Conservation (phyloP, 2,113 vertebrate genomes). For the Pseudopodoces humilis region DNA sequence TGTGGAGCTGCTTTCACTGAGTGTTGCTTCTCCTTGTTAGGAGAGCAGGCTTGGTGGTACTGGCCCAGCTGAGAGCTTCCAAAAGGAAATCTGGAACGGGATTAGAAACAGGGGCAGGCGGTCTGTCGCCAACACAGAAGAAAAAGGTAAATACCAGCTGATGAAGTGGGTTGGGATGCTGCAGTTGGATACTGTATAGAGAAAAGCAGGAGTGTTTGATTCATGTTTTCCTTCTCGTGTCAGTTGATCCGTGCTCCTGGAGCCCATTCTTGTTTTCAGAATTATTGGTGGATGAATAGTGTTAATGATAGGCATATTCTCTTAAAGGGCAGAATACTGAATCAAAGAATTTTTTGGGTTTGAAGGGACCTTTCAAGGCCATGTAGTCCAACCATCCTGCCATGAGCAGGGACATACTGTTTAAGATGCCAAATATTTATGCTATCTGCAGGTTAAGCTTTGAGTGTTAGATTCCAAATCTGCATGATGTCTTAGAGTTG, state of each 20-base stretch:
- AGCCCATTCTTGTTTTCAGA: neutral
- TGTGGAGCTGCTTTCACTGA: neutral
- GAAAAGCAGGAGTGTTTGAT: neutral
- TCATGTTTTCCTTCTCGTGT: neutral
- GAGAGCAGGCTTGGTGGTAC: neutral
- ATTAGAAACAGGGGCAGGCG: slow-evolving; percentile 43
- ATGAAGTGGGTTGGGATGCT: neutral
- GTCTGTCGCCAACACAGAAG: neutral
- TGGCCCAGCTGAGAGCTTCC: neutral
- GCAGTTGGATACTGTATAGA: neutral
- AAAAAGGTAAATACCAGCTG: slow-evolving; percentile 53
- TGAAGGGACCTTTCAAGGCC: neutral
- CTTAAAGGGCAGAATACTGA: neutral
- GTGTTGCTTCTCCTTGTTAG: neutral
- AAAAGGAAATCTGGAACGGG: neutral
- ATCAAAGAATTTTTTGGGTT: neutral
- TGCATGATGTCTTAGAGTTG: neutral
- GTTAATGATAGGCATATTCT: neutral
- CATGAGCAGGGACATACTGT: neutral
- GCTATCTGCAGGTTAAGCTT: neutral
- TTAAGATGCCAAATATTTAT: neutral
- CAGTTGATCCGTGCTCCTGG: accelerated
- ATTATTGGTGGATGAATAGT: neutral
- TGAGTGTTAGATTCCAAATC: neutral
- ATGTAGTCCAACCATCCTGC: neutral